phyloP scores from a whole-genome alignment of 2,888 invertebrate genomes.

The Diogma glabrata region DNA sequence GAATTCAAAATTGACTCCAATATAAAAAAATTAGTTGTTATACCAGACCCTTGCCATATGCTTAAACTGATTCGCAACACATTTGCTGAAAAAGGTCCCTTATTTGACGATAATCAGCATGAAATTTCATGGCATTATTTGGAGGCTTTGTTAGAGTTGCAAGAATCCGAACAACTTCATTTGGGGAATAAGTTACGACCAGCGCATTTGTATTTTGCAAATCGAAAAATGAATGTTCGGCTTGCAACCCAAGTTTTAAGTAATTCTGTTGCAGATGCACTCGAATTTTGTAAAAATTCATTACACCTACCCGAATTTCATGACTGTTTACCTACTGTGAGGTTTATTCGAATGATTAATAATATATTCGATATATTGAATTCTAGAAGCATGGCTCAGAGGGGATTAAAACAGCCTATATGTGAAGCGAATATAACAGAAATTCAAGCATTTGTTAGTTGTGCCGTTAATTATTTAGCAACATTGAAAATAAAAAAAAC shows the following conservation, averaged over 20 bases:
- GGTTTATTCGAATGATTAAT: not conserved
- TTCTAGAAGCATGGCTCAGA: constrained; percentile 2
- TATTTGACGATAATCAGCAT: not conserved
- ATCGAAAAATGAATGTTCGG: not conserved
- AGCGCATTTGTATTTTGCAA: not conserved
- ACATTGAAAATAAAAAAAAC: too few relatives aligned
- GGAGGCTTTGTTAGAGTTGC: not conserved
- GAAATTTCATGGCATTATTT: constrained; percentile 1
- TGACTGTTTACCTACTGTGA: not conserved
- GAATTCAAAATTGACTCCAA: not conserved
- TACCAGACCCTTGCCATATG: constrained; percentile 6
- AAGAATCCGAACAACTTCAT: not conserved
- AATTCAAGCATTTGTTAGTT: too few relatives aligned
- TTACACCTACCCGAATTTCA: not conserved
- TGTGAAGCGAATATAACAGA: not conserved
- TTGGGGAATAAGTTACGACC: not conserved
- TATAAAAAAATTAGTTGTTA: too few relatives aligned
- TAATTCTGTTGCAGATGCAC: constrained; percentile 2
- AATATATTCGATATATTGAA: not conserved
- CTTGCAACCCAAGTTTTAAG: not conserved
- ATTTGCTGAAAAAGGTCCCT: not conserved
- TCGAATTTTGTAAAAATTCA: not conserved
- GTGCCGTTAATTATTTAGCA: too few relatives aligned
- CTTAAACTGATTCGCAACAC: not conserved
- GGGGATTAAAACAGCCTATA: not conserved